A percentile compares a stretch with the other conserved stretches of the same genome.
These are phyloP conservation scores for Aphodius sticticus DNA, from an alignment of 2,888 invertebrate genomes.

Conservation along the genomic window DNA sequence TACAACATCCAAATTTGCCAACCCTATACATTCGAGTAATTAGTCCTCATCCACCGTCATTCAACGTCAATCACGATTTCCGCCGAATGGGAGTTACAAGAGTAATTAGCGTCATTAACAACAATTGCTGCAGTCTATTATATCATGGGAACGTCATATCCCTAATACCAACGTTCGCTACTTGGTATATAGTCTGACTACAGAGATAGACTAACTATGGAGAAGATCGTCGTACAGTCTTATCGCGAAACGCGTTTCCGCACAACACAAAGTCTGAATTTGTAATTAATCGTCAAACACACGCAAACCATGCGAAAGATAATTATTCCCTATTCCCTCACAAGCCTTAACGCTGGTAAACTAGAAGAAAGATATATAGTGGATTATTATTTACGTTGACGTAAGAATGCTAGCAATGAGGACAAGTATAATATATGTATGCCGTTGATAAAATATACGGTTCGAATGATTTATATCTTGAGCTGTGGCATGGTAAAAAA, in stretches of 20 bases:
- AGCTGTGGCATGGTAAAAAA: background rate
- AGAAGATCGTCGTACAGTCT: background rate
- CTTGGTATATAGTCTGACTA: background rate
- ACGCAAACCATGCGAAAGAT: background rate
- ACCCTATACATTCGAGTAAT: background rate
- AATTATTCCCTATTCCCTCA: background rate
- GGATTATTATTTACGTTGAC: background rate
- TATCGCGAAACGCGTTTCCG: background rate
- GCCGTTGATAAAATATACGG: background rate
- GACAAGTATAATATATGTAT: background rate
- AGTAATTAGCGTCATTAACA: slow-evolving; percentile 19
- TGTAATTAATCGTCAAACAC: background rate
- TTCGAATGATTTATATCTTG: background rate
- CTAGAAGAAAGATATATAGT: background rate
- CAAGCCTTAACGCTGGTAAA: background rate
- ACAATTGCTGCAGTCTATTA: background rate
- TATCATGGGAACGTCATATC: background rate
- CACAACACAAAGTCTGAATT: background rate
- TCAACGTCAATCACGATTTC: background rate
- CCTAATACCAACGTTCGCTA: background rate
- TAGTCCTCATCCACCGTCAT: background rate
- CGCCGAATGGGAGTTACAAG: background rate
- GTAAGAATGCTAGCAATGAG: background rate
- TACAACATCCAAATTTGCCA: background rate
- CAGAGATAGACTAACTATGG: background rate